These are phyloP conservation scores for Lycopodina hypogea DNA, from an alignment of 37 sponge, comb jelly and placozoan species.

Conservation along the genomic window DNA sequence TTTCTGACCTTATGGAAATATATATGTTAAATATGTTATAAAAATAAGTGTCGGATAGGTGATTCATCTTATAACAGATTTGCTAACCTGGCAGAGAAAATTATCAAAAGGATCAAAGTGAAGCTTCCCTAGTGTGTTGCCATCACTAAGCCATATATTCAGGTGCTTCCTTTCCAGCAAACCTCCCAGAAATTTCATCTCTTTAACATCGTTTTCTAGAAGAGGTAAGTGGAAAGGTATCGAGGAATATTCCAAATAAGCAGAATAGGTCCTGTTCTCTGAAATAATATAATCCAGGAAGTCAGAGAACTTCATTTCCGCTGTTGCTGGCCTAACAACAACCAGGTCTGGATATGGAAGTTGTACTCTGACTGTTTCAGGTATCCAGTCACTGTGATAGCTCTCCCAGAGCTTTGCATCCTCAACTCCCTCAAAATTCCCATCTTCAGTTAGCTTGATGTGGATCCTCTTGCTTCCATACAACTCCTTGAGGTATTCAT, in stretches of 20 bases:
- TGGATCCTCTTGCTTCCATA: slow-evolving; percentile 58
- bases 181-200: slow-evolving; percentile 49
- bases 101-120: slow-evolving; percentile 89
- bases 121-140: slow-evolving; percentile 79
- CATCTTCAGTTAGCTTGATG: slow-evolving; percentile 70
- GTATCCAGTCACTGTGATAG: slow-evolving; percentile 44
- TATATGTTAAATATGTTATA: too few relatives aligned
- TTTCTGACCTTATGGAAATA: too few relatives aligned
- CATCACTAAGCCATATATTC: slow-evolving; percentile 86
- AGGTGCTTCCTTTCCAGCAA: slow-evolving; percentile 50
- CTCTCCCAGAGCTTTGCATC: slow-evolving; percentile 41
- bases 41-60: too few relatives aligned
- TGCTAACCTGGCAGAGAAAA: slow-evolving; percentile 69
- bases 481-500: slow-evolving; percentile 25
- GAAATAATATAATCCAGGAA: slow-evolving; percentile 49
- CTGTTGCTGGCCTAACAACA: slow-evolving; percentile 79
- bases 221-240: slow-evolving; percentile 75
- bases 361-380: slow-evolving; percentile 45
- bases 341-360: slow-evolving; percentile 71
- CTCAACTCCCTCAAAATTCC: slow-evolving; percentile 81
- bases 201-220: slow-evolving; percentile 55
- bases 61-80: too few relatives aligned
- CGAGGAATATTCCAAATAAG: slow-evolving; percentile 81
- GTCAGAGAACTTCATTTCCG: slow-evolving; percentile 61
- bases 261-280: slow-evolving; percentile 40